These are phyloP conservation scores for Paratrypauchen microcephalus DNA, from an alignment of 2,797 vertebrate genomes.

Conservation along the genomic window DNA sequence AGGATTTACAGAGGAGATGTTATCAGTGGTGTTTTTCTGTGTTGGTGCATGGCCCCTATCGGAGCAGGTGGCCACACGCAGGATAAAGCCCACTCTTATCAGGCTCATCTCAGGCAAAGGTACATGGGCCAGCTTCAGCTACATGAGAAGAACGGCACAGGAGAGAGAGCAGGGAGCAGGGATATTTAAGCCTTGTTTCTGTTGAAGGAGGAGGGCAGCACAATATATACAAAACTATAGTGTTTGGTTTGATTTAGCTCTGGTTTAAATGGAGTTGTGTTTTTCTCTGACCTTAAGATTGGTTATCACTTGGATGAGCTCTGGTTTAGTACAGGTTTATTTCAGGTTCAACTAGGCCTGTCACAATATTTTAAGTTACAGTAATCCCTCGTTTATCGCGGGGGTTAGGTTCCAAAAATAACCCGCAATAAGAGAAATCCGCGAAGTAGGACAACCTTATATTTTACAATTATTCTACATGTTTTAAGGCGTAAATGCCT, in stretches of 20 bases:
- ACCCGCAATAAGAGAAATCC: no score
- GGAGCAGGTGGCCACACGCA: slow-evolving; percentile 53
- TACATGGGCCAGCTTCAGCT: slow-evolving; percentile 40
- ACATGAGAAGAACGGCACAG: slow-evolving; percentile 46
- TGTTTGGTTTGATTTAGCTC: slow-evolving; percentile 1
- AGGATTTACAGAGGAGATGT: slow-evolving; percentile 52
- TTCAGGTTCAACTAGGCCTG: neutral
- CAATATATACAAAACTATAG: neutral
- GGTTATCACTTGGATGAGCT: neutral
- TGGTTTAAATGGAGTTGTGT: neutral
- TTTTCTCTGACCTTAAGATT: no score
- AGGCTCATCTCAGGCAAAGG: slow-evolving; percentile 39
- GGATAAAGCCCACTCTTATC: slow-evolving; percentile 52
- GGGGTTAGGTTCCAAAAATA: no score
- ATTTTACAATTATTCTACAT: no score
- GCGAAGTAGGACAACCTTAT: no score
- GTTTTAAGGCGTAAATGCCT: no score
- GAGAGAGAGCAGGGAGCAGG: slow-evolving; percentile 46
- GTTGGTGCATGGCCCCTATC: slow-evolving; percentile 55
- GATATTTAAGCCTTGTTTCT: slow-evolving; percentile 59
- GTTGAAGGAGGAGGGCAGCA: slow-evolving; percentile 9
- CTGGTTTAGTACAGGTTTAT: neutral
- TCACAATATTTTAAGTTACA: no score
- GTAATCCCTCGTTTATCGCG: no score
- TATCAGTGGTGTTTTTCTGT: slow-evolving; percentile 53